These are phyloP conservation scores for Aleiodes testaceus DNA, from an alignment of 2,888 invertebrate species.

Conservation along the genomic window DNA sequence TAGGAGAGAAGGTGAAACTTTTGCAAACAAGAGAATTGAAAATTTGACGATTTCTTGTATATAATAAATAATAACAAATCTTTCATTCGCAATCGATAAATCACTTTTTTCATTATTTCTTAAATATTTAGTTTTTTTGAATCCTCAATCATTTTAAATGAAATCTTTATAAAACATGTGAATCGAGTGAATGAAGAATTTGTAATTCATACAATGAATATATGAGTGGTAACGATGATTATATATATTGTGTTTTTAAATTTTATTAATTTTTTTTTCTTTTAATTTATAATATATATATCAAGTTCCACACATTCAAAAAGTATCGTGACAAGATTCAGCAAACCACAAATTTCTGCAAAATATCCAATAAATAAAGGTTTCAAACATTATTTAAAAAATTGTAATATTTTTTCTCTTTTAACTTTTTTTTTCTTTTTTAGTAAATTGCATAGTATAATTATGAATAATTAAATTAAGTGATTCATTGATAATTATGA, in stretches of 20 bases:
- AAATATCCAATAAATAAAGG: conserved; percentile 63
- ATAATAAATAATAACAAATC: conserved; percentile 57
- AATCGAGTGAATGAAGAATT: conserved; percentile 62
- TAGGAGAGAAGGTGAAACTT: no score
- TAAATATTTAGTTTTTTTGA: neutral
- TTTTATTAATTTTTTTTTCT: conserved; percentile 14
- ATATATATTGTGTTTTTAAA: conserved; percentile 48
- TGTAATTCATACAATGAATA: conserved; percentile 73
- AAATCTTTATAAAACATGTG: conserved; percentile 43
- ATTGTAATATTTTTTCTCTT: conserved; percentile 38
- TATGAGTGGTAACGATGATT: conserved; percentile 65
- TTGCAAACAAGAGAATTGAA: conserved; percentile 27
- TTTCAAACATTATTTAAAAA: conserved; percentile 48
- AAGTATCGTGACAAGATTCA: conserved; percentile 71
- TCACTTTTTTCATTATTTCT: neutral
- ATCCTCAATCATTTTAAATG: neutral
- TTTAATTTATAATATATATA: conserved; percentile 59
- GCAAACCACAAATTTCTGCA: conserved; percentile 73
- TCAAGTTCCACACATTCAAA: conserved; percentile 71
- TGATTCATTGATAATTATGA: conserved; percentile 38
- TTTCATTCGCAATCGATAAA: neutral
- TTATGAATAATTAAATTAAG: conserved; percentile 44
- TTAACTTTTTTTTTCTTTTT: conserved; percentile 26
- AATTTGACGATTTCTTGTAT: conserved; percentile 57
- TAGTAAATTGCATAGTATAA: conserved; percentile 40